phyloP scores from a whole-genome alignment of 92 coral and sea anemone genomes.

The Siderastrea radians region DNA sequence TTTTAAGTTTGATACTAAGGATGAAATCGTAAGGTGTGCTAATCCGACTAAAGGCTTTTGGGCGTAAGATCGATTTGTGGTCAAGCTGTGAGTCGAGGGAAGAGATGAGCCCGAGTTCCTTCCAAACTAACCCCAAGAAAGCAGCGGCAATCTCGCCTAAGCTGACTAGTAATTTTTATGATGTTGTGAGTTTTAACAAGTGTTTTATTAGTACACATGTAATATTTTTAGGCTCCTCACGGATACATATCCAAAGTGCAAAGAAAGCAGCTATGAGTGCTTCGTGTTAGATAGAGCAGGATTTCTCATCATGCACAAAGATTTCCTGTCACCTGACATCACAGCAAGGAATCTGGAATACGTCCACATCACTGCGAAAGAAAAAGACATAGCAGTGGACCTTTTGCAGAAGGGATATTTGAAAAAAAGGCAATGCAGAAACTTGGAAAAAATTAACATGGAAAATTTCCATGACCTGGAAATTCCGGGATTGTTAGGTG shows the following conservation, averaged over 20 bases:
- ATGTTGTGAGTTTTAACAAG: no score
- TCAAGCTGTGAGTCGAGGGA: no score
- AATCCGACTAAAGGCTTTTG: no score
- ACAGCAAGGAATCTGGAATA: conserved; percentile 14
- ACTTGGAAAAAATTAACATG: conserved; percentile 44
- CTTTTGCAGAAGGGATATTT: conserved; percentile 53
- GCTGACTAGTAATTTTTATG: no score
- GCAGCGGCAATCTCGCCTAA: no score
- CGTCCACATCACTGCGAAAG: conserved; percentile 70
- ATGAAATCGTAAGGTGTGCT: no score
- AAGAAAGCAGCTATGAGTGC: conserved; percentile 37
- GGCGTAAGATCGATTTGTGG: no score
- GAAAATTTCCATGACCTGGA: conserved; percentile 59
- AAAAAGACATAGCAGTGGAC: conserved; percentile 63
- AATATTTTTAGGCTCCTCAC: conserved; percentile 50
- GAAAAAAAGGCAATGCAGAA: conserved; percentile 50
- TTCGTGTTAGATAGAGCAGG: conserved; percentile 73
- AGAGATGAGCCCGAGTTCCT: no score
- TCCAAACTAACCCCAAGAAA: no score
- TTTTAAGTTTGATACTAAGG: no score
- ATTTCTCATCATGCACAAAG: conserved; percentile 68
- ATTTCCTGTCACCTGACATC: conserved; percentile 57
- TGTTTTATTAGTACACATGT: neutral
- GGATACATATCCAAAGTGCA: conserved; percentile 64
- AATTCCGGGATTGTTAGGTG: conserved; percentile 21